Percentiles rank a stretch among this genome's conserved stretches.
These are phyloP conservation scores for Rhodeus uyekii DNA, from an alignment of 2,797 vertebrate genomes.

Conservation along the genomic window DNA sequence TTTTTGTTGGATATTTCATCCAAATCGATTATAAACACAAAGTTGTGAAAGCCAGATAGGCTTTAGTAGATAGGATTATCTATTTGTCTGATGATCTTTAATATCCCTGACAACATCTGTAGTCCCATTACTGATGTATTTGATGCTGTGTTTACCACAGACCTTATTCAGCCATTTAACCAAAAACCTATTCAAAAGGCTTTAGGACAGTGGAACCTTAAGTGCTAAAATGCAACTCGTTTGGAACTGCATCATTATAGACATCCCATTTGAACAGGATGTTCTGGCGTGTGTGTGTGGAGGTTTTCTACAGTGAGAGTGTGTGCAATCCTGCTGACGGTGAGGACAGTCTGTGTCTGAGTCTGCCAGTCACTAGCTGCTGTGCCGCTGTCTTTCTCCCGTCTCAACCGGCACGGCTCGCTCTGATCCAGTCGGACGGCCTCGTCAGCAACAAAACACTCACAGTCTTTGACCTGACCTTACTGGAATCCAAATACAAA, in stretches of 20 bases:
- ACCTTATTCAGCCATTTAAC: background rate
- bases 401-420: slow-evolving; percentile 71
- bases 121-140: background rate
- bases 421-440: slow-evolving; percentile 59
- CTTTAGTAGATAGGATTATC: background rate
- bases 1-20: too few species aligned
- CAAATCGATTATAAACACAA: background rate
- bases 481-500: slow-evolving; percentile 72
- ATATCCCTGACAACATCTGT: background rate
- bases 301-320: slow-evolving; percentile 72
- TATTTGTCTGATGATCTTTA: background rate
- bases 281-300: slow-evolving; percentile 24
- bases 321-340: slow-evolving; percentile 68
- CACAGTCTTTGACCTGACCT: slow-evolving; percentile 69
- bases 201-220: background rate
- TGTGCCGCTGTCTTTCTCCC: slow-evolving; percentile 75
- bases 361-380: slow-evolving; percentile 64
- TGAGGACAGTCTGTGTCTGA: slow-evolving; percentile 62
- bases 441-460: slow-evolving; percentile 55
- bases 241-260: background rate
- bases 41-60: background rate
- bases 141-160: background rate
- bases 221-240: background rate
- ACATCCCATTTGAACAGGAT: background rate
- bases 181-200: background rate